Evolutionary conservation across 2,113 vertebrate species (phyloP).

Genomic region (Phasianus colchicus): DNA sequence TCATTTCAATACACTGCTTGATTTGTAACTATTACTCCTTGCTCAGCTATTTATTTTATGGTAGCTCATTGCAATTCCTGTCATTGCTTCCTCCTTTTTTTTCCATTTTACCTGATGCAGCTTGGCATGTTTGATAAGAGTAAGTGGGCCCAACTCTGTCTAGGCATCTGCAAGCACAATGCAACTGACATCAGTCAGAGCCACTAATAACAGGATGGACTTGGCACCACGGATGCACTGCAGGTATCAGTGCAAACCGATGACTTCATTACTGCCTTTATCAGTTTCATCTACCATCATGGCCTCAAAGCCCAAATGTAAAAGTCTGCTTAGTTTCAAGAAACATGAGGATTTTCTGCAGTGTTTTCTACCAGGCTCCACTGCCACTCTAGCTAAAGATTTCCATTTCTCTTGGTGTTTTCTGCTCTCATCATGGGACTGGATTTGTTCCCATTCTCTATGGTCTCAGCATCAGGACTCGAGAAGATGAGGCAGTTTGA

Average conservation of each 20-base stretch:
- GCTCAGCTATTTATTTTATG: neutral
- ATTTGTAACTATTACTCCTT: slow-evolving; percentile 25
- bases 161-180: neutral
- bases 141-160: neutral
- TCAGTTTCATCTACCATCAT: neutral
- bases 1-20: neutral
- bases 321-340: neutral
- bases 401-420: neutral
- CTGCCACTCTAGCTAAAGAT: neutral
- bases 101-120: neutral
- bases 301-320: neutral
- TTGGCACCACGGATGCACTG: neutral
- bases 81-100: neutral
- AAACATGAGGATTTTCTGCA: neutral
- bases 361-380: neutral
- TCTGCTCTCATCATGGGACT: neutral
- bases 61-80: neutral
- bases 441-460: neutral
- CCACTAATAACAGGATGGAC: neutral
- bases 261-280: neutral
- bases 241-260: rapidly evolving
- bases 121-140: neutral
- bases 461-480: neutral
- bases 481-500: neutral
- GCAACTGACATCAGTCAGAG: neutral